Conservation (phyloP, 2,797 vertebrate genomes). For the Ptychobarbus kaznakovi region DNA sequence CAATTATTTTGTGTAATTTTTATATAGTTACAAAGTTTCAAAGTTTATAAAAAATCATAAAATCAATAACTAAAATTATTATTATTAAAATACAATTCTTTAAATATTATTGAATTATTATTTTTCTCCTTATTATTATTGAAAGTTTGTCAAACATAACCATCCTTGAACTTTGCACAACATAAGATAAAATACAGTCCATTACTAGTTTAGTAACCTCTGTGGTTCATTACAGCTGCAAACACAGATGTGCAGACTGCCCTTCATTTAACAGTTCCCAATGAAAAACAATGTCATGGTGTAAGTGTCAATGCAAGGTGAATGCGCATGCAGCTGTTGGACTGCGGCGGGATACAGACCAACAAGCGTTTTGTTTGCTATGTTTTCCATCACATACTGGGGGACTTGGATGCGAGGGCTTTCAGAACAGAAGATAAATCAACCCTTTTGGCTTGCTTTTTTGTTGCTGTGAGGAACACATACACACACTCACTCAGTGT, state of each 20-base stretch:
- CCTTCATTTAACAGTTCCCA: constrained; percentile 30
- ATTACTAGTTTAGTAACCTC: background rate
- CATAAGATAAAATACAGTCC: background rate
- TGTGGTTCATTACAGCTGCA: background rate
- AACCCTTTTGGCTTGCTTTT: constrained; percentile 48
- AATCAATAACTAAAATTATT: background rate
- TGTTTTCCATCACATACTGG: constrained; percentile 11
- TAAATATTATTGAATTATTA: no score
- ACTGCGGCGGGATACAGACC: background rate
- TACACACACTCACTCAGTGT: constrained; percentile 11
- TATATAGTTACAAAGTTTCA: background rate
- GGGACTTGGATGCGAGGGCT: constrained; percentile 30
- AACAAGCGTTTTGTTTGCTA: constrained; percentile 3
- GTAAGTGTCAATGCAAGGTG: constrained; percentile 4
- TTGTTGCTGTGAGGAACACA: constrained; percentile 37
- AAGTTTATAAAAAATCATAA: background rate
- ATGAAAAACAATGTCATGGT: constrained; percentile 9
- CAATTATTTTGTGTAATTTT: background rate
- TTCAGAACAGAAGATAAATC: constrained; percentile 54
- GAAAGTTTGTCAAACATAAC: background rate
- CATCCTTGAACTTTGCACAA: background rate
- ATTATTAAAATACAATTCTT: background rate
- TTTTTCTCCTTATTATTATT: background rate
- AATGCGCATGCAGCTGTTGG: constrained; percentile 18
- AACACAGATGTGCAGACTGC: constrained; percentile 27